Evolutionary conservation across 2,888 invertebrate species (phyloP), one percentile per base, ranked within the genome.

Genomic region (Onchidella celtica): DNA sequence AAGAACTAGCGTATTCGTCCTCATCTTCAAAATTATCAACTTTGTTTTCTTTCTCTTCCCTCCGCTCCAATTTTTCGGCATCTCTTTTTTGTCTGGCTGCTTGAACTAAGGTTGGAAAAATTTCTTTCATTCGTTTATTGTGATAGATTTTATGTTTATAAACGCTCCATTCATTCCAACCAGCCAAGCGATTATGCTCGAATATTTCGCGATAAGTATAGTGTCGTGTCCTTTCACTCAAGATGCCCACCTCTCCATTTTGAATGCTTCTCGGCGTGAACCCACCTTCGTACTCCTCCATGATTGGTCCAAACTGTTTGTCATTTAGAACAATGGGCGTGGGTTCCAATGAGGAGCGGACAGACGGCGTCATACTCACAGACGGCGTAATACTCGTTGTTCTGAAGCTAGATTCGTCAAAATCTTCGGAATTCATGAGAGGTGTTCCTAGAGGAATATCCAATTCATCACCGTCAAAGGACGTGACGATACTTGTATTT

Each of bases 101-200:
- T 6, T 59, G 2, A n/a, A 61, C 9, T 2, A 79, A 14, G 1
- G 38, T 40, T 2, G n/a, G 21, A 29, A 83, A 77, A 14, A 38
- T 29, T 14, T 65, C n/a, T 38, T 38, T 77, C 40, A 83, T 4
- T 21, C 29, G 24, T 14, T 29, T 68, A 21, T 55, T 78, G 32
- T 83, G 70, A 74, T 87, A 87, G 2, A 87, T 80, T 65, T 84
- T 85, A 61, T 77, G 77, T n/a, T 85, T 85, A 80, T 86, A 84
- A 38, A 84, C 81, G 38, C 86, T 83, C 85, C 85, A 86, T 61
- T 85, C 82, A 32, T 68, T 55, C 32, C 75, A 69, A 0, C 79
- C 80, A 1, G 66, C 79, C 36, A 72, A 61, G n/a, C 59, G 47
- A 73, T 86, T 86, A 40, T 86, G 85, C 59, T 82, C 76, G 17